A percentile compares a stretch with the other conserved stretches of the same genome.
Evolutionary conservation across 2,888 invertebrate species (phyloP).

Genomic region (Timema cristinae): DNA sequence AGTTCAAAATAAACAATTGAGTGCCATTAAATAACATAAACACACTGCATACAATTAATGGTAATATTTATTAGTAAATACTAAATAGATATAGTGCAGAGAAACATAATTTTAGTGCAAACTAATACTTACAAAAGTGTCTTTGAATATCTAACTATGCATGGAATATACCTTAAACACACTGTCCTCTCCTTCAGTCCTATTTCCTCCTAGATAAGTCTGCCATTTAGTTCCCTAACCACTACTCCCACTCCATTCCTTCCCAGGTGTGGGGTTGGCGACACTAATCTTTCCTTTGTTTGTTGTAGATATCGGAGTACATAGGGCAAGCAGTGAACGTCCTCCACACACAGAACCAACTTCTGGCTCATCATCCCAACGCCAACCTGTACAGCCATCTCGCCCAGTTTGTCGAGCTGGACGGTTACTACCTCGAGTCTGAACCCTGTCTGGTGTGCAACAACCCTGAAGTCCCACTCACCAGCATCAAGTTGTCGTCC

Average conservation of each 20-base stretch:
- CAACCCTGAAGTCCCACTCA: slow-evolving; percentile 91
- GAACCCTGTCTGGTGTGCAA: slow-evolving; percentile 98
- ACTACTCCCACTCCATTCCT: not conserved
- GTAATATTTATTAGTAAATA: no score
- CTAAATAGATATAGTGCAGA: no score
- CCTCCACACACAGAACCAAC: slow-evolving; percentile 81
- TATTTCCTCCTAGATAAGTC: not conserved
- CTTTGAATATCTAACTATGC: no score
- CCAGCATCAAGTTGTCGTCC: slow-evolving; percentile 85
- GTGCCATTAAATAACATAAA: no score
- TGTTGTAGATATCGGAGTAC: slow-evolving; percentile 61
- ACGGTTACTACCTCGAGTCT: slow-evolving; percentile 93
- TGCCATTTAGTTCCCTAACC: not conserved
- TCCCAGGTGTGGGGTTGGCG: not conserved
- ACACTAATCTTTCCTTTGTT: slow-evolving; percentile 7
- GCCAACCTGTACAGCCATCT: slow-evolving; percentile 88
- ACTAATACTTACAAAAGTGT: no score
- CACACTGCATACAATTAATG: no score
- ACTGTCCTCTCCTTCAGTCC: no score
- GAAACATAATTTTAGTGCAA: no score
- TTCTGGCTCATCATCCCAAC: slow-evolving; percentile 88
- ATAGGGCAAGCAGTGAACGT: slow-evolving; percentile 83
- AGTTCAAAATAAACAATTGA: no score
- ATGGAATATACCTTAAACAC: no score
- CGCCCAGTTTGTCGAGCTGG: slow-evolving; percentile 90